Evolutionary conservation across 2,113 vertebrate species (phyloP).

Genomic region (Arothron firmamentum): DNA sequence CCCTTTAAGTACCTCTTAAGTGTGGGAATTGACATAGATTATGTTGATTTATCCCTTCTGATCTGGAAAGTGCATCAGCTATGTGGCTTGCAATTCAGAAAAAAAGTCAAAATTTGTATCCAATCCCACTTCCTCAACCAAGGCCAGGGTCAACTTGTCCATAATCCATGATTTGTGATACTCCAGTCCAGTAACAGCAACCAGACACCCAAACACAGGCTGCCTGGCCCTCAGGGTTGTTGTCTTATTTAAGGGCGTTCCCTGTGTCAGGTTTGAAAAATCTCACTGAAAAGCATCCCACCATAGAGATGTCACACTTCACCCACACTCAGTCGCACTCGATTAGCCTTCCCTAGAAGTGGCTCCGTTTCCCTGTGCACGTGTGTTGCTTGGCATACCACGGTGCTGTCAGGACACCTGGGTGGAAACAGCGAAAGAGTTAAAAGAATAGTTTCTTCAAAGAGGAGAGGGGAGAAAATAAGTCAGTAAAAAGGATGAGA

Average conservation of each 20-base stretch:
- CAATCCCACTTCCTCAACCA: too few relatives aligned
- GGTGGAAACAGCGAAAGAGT: constrained; percentile 39
- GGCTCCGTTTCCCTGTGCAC: constrained; percentile 36
- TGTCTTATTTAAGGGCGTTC: constrained; percentile 12
- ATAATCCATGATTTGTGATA: constrained; percentile 31
- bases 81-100: constrained; percentile 28
- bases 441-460: constrained; percentile 36
- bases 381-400: constrained; percentile 42
- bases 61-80: too few relatives aligned
- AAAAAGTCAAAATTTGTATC: constrained; percentile 15
- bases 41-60: constrained; percentile 3
- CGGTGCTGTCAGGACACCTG: constrained; percentile 55
- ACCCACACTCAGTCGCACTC: constrained; percentile 58
- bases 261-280: constrained; percentile 30
- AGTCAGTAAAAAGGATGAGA: constrained; percentile 59
- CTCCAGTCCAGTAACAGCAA: neutral
- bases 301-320: constrained; percentile 42
- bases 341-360: constrained; percentile 54
- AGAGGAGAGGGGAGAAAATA: constrained; percentile 24
- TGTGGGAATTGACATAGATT: constrained; percentile 27
- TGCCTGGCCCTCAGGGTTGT: neutral
- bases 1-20: constrained; percentile 17
- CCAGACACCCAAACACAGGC: neutral
- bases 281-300: constrained; percentile 20
- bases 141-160: constrained; percentile 23